phyloP scores from a whole-genome alignment of 2,113 vertebrate species.

The Ardeotis arabs region DNA sequence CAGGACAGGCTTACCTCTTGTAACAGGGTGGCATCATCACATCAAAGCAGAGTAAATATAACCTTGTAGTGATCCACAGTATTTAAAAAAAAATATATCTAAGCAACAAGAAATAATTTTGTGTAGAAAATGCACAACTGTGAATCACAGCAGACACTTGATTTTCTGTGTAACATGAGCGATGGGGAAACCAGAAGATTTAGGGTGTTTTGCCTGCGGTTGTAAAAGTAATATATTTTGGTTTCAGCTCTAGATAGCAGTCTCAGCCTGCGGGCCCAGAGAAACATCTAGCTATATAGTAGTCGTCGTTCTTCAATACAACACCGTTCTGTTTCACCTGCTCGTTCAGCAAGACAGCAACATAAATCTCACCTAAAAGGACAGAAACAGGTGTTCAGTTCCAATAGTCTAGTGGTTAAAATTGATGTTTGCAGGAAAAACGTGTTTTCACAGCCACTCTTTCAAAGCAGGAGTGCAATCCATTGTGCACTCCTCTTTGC shows the following conservation, averaged over 20 bases:
- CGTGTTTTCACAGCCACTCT: neutral
- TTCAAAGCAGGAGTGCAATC: neutral
- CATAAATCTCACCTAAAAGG: neutral
- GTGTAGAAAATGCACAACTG: neutral
- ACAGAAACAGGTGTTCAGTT: neutral
- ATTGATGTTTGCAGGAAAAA: neutral
- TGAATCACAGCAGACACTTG: neutral
- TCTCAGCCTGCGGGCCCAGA: neutral
- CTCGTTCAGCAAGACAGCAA: neutral
- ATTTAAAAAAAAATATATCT: neutral
- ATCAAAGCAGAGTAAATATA: neutral
- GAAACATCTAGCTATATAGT: neutral
- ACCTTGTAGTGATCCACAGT: too few relatives aligned
- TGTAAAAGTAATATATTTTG: neutral
- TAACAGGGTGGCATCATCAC: neutral
- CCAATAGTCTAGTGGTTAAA: neutral
- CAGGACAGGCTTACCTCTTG: neutral
- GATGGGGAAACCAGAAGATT: neutral
- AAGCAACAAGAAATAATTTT: neutral
- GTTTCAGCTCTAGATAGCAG: neutral
- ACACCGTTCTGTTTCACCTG: neutral
- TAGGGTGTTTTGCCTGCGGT: neutral
- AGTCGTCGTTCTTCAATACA: neutral
- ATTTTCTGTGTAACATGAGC: neutral
- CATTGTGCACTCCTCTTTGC: neutral